A percentile compares a stretch with the other conserved stretches of the same genome.
These are phyloP conservation scores for Reticulitermes lucifugus DNA, from an alignment of 2,888 invertebrate species.

Conservation along the genomic window DNA sequence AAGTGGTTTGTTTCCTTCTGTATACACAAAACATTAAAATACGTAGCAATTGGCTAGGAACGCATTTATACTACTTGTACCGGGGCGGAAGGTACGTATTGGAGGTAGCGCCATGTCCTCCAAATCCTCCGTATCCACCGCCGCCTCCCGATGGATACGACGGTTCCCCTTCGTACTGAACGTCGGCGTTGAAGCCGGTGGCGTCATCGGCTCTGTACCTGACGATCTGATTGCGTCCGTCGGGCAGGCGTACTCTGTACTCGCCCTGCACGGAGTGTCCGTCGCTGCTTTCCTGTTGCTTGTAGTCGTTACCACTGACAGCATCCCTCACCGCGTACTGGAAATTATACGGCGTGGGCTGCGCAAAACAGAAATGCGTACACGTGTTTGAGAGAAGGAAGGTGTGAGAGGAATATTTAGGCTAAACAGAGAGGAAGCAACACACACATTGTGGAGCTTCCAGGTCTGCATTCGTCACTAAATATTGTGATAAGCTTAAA, in stretches of 20 bases:
- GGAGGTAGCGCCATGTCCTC: not conserved
- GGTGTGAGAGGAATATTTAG: too few species aligned
- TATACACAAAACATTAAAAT: too few species aligned
- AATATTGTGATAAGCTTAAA: too few species aligned
- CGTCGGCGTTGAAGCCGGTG: slow-evolving; percentile 90
- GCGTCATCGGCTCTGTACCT: slow-evolving; percentile 91
- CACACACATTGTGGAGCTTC: too few species aligned
- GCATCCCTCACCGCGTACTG: slow-evolving; percentile 87
- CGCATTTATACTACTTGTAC: slow-evolving; percentile 14
- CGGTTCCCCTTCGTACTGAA: slow-evolving; percentile 74
- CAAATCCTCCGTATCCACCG: not conserved
- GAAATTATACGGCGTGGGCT: slow-evolving; percentile 85
- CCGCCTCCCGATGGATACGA: slow-evolving; percentile 36
- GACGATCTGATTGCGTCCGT: slow-evolving; percentile 87
- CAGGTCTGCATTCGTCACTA: too few species aligned
- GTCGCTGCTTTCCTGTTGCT: slow-evolving; percentile 87
- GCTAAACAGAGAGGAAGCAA: too few species aligned
- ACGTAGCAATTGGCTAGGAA: too few species aligned
- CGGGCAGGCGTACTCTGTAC: slow-evolving; percentile 85
- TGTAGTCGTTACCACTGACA: slow-evolving; percentile 83
- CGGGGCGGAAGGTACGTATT: slow-evolving; percentile 42
- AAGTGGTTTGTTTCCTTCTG: not conserved
- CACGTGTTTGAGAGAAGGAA: not conserved
- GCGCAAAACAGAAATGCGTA: not conserved
- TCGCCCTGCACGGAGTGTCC: slow-evolving; percentile 88